Percentiles rank a stretch among this genome's conserved stretches.
phyloP scores from a whole-genome alignment of 2,888 invertebrate species.

The Drosophila barbarae region DNA sequence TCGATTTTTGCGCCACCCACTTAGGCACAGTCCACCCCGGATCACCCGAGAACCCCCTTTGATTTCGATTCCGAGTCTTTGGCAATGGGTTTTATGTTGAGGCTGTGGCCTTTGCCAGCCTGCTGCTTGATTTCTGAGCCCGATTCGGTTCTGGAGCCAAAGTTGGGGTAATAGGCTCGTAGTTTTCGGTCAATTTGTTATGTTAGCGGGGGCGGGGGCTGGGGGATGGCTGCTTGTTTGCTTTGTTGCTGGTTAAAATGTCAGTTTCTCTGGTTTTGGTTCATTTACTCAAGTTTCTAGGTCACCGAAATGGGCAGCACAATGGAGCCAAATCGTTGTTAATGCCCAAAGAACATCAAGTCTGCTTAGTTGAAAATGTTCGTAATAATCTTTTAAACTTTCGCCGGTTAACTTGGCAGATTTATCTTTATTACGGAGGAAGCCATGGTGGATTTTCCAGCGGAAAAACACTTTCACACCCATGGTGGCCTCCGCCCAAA shows the following conservation, averaged over 20 bases:
- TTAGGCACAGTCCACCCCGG: neutral
- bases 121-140: slow-evolving; percentile 64
- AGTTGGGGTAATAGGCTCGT: slow-evolving; percentile 70
- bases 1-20: slow-evolving; percentile 52
- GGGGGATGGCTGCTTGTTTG: slow-evolving; percentile 30
- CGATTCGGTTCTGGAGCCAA: slow-evolving; percentile 50
- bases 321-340: slow-evolving; percentile 28
- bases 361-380: slow-evolving; percentile 28
- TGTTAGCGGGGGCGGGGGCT: slow-evolving; percentile 45
- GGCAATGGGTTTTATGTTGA: slow-evolving; percentile 65
- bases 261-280: slow-evolving; percentile 61
- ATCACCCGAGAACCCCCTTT: slow-evolving; percentile 1
- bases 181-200: slow-evolving; percentile 77
- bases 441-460: neutral
- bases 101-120: slow-evolving; percentile 40
- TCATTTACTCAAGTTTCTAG: slow-evolving; percentile 65
- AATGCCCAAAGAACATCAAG: slow-evolving; percentile 20
- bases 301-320: slow-evolving; percentile 42
- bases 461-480: slow-evolving; percentile 32
- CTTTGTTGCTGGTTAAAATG: slow-evolving; percentile 64
- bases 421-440: slow-evolving; percentile 15
- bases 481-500: slow-evolving; percentile 44
- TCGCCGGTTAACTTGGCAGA: slow-evolving; percentile 4
- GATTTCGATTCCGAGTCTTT: slow-evolving; percentile 43
- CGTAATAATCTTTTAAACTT: slow-evolving; percentile 37